Evolutionary conservation across 2,888 invertebrate species (phyloP).

Genomic region (Zonitis immaculata): DNA sequence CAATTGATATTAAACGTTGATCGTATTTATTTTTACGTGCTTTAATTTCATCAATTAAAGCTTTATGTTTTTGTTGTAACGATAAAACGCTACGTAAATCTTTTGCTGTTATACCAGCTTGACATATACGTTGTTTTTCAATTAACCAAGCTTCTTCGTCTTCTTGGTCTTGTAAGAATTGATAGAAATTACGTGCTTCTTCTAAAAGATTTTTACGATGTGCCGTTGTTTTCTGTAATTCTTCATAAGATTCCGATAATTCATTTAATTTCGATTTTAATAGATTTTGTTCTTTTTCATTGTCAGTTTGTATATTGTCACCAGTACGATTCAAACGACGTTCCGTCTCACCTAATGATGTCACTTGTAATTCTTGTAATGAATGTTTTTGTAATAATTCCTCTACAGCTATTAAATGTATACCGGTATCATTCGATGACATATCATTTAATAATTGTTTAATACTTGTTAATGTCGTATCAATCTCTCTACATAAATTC

Average conservation of each 20-base stretch:
- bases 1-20: conserved; percentile 57
- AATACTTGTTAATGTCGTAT: conserved; percentile 79
- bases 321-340: conserved; percentile 69
- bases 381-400: conserved; percentile 92
- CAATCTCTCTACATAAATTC: conserved; percentile 85
- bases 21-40: conserved; percentile 67
- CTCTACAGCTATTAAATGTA: conserved; percentile 91
- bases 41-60: conserved; percentile 82
- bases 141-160: conserved; percentile 97
- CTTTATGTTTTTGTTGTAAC: conserved; percentile 89
- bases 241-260: conserved; percentile 70
- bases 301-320: conserved; percentile 46
- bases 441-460: conserved; percentile 72
- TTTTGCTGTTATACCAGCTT: conserved; percentile 88
- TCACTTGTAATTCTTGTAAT: conserved; percentile 85
- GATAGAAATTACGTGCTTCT: conserved; percentile 89
- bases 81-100: conserved; percentile 87
- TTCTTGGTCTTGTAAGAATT: conserved; percentile 94
- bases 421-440: conserved; percentile 83
- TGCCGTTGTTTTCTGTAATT: conserved; percentile 61
- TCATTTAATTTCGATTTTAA: conserved; percentile 69
- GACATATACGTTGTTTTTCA: conserved; percentile 90
- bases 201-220: conserved; percentile 80
- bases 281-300: conserved; percentile 55
- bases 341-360: conserved; percentile 81